Evolutionary conservation across 1,140 invertebrate genomes (phyloP).

Genomic region (Lasioglossum baleicum): DNA sequence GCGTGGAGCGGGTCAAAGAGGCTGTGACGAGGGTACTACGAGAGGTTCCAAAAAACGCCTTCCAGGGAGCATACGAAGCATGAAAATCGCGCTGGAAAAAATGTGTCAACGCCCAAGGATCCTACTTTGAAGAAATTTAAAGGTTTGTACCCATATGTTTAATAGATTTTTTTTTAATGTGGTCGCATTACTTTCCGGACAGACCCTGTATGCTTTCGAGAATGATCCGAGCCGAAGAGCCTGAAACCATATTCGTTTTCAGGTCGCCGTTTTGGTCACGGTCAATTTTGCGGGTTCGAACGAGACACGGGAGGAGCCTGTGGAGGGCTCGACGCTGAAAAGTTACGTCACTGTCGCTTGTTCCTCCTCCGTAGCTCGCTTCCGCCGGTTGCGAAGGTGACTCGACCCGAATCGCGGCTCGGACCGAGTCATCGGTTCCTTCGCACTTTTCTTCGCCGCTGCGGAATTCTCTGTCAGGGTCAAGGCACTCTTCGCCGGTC

Average conservation of each 20-base stretch:
- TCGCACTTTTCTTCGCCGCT: conserved; percentile 70
- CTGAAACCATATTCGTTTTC: not conserved
- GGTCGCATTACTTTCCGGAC: too few species aligned
- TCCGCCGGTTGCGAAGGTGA: conserved; percentile 65
- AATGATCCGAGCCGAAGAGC: too few species aligned
- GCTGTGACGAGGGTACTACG: too few species aligned
- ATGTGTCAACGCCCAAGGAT: too few species aligned
- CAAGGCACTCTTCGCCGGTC: conserved; percentile 69
- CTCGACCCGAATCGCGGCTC: conserved; percentile 71
- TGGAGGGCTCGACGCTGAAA: conserved; percentile 19
- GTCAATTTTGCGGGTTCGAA: not conserved
- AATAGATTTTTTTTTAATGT: too few species aligned
- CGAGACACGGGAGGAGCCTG: not conserved
- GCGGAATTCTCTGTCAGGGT: conserved; percentile 69
- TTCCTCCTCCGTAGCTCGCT: conserved; percentile 13
- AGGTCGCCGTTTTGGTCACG: not conserved
- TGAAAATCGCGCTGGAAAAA: too few species aligned
- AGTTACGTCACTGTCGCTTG: conserved; percentile 40
- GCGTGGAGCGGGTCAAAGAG: too few species aligned
- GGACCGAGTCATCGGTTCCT: conserved; percentile 62
- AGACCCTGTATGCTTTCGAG: too few species aligned
- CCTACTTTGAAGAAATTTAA: too few species aligned
- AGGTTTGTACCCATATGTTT: too few species aligned
- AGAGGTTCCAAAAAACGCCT: too few species aligned
- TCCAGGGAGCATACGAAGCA: too few species aligned